Evolutionary conservation across 2,888 invertebrate genomes (phyloP).

Genomic region (Cecidostiba fungosa): DNA sequence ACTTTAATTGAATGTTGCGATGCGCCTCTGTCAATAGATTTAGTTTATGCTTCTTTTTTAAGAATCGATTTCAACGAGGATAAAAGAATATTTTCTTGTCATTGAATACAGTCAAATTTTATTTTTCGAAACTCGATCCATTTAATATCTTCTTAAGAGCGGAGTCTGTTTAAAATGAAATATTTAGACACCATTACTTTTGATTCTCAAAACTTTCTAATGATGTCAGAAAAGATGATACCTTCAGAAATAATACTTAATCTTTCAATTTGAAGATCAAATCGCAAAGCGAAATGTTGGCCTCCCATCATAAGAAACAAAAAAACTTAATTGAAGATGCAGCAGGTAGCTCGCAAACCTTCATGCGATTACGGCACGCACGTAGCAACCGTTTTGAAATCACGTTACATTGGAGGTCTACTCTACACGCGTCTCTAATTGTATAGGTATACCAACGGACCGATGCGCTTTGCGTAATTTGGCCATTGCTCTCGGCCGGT

Average conservation of each 20-base stretch:
- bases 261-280: too few species aligned
- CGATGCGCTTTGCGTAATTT: slow-evolving; percentile 43
- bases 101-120: too few species aligned
- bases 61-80: too few species aligned
- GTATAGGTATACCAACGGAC: not conserved
- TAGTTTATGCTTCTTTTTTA: not conserved
- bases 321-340: slow-evolving; percentile 45
- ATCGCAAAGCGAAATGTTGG: not conserved
- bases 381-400: slow-evolving; percentile 51
- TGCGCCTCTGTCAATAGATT: not conserved
- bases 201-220: not conserved
- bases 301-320: not conserved
- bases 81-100: too few species aligned
- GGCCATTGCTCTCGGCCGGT: not conserved
- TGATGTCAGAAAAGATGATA: not conserved
- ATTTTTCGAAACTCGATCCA: too few species aligned
- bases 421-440: not conserved
- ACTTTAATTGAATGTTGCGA: not conserved
- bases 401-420: slow-evolving; percentile 18
- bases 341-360: not conserved
- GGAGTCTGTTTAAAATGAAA: too few species aligned
- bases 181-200: too few species aligned
- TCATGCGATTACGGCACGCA: not conserved
- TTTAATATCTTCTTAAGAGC: too few species aligned
- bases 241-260: too few species aligned